A percentile compares a stretch with the other conserved stretches of the same genome.
phyloP scores from a whole-genome alignment of 2,888 invertebrate species.

The Idaea straminata region DNA sequence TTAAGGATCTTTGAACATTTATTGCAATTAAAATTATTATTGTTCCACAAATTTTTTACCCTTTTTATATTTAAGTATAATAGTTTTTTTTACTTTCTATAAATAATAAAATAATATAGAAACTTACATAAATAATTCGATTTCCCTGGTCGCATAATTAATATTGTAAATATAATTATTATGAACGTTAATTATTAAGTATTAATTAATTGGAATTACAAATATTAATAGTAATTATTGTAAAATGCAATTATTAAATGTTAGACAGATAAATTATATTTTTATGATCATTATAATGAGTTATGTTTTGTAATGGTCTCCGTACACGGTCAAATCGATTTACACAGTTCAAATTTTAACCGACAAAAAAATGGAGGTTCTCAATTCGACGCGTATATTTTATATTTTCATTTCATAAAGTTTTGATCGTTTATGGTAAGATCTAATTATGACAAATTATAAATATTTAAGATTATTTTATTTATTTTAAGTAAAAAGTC shows the following conservation, averaged over 20 bases:
- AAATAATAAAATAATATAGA: no score
- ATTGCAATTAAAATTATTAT: no score
- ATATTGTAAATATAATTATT: slow-evolving; percentile 5
- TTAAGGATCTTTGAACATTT: no score
- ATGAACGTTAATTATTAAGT: slow-evolving; percentile 8
- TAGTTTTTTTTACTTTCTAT: no score
- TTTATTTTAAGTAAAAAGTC: neutral
- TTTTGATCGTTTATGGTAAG: no score
- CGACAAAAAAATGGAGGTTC: no score
- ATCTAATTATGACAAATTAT: neutral
- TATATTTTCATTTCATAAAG: no score
- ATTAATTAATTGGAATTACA: neutral
- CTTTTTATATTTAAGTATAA: no score
- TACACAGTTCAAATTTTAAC: no score
- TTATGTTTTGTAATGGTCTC: neutral
- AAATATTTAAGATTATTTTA: neutral
- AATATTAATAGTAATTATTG: neutral
- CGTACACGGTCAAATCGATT: neutral
- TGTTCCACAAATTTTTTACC: no score
- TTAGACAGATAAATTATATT: neutral
- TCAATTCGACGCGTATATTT: no score
- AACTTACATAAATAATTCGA: neutral
- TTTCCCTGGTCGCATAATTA: neutral
- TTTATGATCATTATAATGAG: neutral
- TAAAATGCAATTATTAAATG: neutral